Conservation (phyloP, 1,140 invertebrate genomes). For the Bombus impatiens region DNA sequence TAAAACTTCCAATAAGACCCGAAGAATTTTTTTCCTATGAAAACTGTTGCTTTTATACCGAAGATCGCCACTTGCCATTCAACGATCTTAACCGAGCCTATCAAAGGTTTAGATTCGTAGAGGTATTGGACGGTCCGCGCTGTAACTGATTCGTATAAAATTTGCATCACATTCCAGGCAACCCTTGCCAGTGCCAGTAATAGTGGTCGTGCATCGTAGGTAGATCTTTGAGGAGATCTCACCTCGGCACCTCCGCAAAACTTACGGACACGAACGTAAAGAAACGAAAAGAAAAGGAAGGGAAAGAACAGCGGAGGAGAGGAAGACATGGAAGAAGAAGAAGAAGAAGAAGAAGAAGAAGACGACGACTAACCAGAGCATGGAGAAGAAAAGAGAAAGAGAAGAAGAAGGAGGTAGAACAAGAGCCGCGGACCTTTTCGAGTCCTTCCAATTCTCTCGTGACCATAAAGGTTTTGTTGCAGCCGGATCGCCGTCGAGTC, state of each 20-base stretch:
- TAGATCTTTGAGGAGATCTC: constrained; percentile 48
- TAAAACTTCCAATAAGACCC: background rate
- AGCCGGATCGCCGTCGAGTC: constrained; percentile 32
- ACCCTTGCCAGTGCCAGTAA: constrained; percentile 32
- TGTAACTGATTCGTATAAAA: constrained; percentile 64
- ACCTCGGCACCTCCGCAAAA: constrained; percentile 55
- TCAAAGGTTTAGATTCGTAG: constrained; percentile 35
- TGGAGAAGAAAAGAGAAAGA: background rate
- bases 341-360: background rate
- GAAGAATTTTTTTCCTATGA: background rate
- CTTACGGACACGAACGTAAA: constrained; percentile 31
- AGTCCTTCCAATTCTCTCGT: constrained; percentile 48
- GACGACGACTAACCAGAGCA: background rate
- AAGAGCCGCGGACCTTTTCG: constrained; percentile 41
- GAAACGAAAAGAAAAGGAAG: background rate
- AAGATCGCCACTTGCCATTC: constrained; percentile 51
- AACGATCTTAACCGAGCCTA: constrained; percentile 34
- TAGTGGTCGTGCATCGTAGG: constrained; percentile 50
- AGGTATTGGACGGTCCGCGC: constrained; percentile 32
- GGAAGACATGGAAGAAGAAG: background rate
- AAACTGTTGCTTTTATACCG: background rate
- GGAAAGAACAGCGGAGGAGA: background rate
- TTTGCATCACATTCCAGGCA: constrained; percentile 62
- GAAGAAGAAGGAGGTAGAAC: background rate
- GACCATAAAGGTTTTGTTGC: constrained; percentile 56